Conservation (phyloP, 2,797 vertebrate species). For the Neomorphus geoffroyi region DNA sequence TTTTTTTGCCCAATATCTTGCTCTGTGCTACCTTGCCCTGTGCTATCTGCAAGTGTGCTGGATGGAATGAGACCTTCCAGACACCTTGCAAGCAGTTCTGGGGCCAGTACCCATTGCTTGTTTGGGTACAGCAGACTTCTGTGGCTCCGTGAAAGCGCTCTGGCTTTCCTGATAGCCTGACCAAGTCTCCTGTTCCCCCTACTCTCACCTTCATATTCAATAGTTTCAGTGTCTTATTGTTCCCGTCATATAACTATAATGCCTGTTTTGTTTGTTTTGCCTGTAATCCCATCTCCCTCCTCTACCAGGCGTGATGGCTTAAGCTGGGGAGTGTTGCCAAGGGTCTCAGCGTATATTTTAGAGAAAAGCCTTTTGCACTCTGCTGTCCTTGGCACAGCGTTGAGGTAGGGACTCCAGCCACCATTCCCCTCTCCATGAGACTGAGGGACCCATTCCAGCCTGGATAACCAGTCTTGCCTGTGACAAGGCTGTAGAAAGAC, state of each 20-base stretch:
- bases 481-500: neutral
- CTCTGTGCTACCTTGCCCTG: neutral
- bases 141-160: neutral
- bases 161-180: neutral
- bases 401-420: neutral
- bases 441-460: neutral
- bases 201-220: neutral
- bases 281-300: neutral
- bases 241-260: neutral
- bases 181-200: neutral
- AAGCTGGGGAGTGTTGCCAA: neutral
- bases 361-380: neutral
- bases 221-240: neutral
- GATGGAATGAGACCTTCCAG: neutral
- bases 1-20: neutral
- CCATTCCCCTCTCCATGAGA: accelerated
- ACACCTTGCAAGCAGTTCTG: neutral
- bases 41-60: neutral
- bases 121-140: neutral
- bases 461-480: neutral
- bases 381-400: neutral
- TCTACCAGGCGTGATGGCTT: neutral
- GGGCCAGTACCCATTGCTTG: accelerated
- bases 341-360: neutral
- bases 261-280: neutral